Evolutionary conservation across 2,888 invertebrate genomes (phyloP).

Genomic region (Agriotes lineatus): DNA sequence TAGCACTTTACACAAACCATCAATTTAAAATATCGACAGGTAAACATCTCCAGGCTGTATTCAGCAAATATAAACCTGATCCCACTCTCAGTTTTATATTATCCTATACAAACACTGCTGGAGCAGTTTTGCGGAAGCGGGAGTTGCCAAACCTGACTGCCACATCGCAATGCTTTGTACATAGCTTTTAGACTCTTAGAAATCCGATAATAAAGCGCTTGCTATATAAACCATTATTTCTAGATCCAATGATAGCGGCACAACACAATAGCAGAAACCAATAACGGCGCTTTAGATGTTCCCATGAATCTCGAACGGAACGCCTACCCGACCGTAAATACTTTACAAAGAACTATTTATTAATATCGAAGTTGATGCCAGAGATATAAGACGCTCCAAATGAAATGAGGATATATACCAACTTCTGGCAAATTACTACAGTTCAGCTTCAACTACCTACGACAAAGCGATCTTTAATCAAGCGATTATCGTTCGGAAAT

Average conservation of each 20-base stretch:
- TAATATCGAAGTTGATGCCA: constrained; percentile 55
- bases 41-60: constrained; percentile 29
- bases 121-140: constrained; percentile 2
- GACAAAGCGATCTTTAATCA: background rate
- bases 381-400: constrained; percentile 51
- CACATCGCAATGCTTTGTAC: constrained; percentile 30
- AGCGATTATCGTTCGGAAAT: background rate
- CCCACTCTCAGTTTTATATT: constrained; percentile 20
- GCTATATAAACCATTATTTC: constrained; percentile 48
- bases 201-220: constrained; percentile 45
- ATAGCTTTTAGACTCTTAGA: constrained; percentile 38
- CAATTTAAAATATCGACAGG: constrained; percentile 42
- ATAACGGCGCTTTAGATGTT: constrained; percentile 56
- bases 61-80: constrained; percentile 20
- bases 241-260: constrained; percentile 46
- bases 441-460: constrained; percentile 12
- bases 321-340: constrained; percentile 56
- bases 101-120: background rate
- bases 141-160: constrained; percentile 6
- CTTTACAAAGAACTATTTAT: constrained; percentile 58
- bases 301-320: constrained; percentile 64
- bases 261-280: constrained; percentile 55
- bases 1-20: constrained; percentile 42
- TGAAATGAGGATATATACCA: constrained; percentile 47
- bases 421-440: constrained; percentile 29